Evolutionary conservation across 53 echinoderm and acorn worm genomes (phyloP).

Genomic region (Astropecten irregularis): DNA sequence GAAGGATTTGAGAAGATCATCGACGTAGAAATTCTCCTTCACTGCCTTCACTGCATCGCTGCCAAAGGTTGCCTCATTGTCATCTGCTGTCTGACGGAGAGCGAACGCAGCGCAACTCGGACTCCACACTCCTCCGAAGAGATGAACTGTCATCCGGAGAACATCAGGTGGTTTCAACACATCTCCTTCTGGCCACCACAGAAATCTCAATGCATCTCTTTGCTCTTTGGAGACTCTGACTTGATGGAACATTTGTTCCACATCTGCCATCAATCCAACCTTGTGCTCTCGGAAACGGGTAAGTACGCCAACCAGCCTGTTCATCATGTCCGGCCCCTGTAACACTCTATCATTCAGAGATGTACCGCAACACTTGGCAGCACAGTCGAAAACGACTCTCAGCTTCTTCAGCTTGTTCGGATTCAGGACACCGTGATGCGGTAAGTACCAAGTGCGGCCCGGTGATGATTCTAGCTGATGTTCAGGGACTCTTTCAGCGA

Average conservation of each 20-base stretch:
- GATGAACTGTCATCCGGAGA: constrained; percentile 43
- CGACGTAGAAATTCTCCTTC: constrained; percentile 40
- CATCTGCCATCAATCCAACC: constrained; percentile 48
- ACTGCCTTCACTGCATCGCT: not conserved
- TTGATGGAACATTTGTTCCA: constrained; percentile 57
- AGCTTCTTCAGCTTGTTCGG: constrained; percentile 54
- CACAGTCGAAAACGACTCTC: constrained; percentile 57
- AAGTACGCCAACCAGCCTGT: constrained; percentile 16
- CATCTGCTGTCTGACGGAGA: constrained; percentile 20
- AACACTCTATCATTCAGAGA: constrained; percentile 39
- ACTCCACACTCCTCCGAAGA: constrained; percentile 31
- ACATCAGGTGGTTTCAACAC: not conserved
- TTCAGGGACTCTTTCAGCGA: not conserved
- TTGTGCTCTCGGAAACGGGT: not conserved
- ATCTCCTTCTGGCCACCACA: constrained; percentile 46
- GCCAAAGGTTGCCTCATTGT: not conserved
- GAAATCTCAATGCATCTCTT: constrained; percentile 25
- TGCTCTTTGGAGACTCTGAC: constrained; percentile 22
- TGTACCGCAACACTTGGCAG: constrained; percentile 54
- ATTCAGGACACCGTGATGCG: constrained; percentile 63
- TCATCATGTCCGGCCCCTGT: constrained; percentile 45
- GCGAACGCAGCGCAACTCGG: constrained; percentile 39
- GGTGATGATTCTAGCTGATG: not conserved
- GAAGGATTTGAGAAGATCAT: constrained; percentile 46
- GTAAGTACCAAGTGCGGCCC: constrained; percentile 51